Conservation (phyloP, 1,140 invertebrate species). For the Listronotus bonariensis region DNA sequence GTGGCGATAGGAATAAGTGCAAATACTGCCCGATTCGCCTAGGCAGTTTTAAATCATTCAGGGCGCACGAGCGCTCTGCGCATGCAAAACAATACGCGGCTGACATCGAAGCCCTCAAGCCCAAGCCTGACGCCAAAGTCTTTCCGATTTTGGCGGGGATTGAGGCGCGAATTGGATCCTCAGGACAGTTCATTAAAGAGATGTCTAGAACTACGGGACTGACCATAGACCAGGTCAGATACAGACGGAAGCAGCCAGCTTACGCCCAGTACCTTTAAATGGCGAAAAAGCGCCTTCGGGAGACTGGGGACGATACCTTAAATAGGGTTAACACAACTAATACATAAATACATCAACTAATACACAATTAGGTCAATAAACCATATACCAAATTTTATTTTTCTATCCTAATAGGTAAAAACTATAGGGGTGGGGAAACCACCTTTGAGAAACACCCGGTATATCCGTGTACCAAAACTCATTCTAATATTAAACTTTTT, state of each 20-base stretch:
- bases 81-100: not conserved
- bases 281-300: too few species aligned
- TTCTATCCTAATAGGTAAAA: too few species aligned
- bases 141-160: not conserved
- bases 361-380: too few species aligned
- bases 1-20: not conserved
- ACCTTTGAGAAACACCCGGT: too few species aligned
- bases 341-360: too few species aligned
- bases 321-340: too few species aligned
- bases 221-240: not conserved
- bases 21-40: not conserved
- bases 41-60: not conserved
- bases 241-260: not conserved
- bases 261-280: not conserved
- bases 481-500: too few species aligned
- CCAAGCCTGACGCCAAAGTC: not conserved
- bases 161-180: not conserved
- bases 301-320: too few species aligned
- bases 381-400: too few species aligned
- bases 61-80: not conserved
- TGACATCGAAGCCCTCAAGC: not conserved
- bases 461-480: too few species aligned
- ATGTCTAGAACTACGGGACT: not conserved
- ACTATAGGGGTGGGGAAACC: too few species aligned
- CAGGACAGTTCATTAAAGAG: not conserved